Conservation (phyloP, 2,888 invertebrate species). For the Eupsilia transversa region DNA sequence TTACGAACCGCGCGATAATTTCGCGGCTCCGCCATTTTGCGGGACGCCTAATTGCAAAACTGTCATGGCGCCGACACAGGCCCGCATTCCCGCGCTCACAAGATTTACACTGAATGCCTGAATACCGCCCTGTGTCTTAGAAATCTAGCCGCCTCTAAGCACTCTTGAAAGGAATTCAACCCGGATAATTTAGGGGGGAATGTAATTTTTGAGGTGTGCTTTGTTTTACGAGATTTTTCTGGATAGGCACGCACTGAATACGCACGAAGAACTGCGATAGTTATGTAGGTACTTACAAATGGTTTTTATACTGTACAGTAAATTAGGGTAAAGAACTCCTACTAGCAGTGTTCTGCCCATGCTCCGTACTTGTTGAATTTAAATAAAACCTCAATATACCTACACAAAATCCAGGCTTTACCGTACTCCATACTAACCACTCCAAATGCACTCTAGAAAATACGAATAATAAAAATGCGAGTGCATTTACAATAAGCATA, state of each 20-base stretch:
- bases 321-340: not conserved
- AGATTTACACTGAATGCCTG: constrained; percentile 78
- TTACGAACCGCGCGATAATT: constrained; percentile 67
- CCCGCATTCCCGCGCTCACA: constrained; percentile 76
- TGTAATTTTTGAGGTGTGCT: constrained; percentile 60
- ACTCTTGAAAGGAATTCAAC: constrained; percentile 69
- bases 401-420: constrained; percentile 22
- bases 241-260: not conserved
- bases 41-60: constrained; percentile 78
- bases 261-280: not conserved
- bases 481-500: constrained; percentile 64
- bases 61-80: constrained; percentile 77
- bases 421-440: constrained; percentile 27
- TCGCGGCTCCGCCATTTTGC: constrained; percentile 74
- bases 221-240: constrained; percentile 39
- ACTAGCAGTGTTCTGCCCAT: not conserved
- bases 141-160: constrained; percentile 69
- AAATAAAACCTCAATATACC: constrained; percentile 29
- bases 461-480: constrained; percentile 56
- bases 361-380: not conserved
- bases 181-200: constrained; percentile 58
- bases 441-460: constrained; percentile 59
- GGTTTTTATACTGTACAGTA: not conserved
- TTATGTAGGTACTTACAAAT: not conserved
- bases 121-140: constrained; percentile 76